Base-by-base conservation (phyloP, 92 coral and sea anemone species). In the Palythoa grandiflora region DNA sequence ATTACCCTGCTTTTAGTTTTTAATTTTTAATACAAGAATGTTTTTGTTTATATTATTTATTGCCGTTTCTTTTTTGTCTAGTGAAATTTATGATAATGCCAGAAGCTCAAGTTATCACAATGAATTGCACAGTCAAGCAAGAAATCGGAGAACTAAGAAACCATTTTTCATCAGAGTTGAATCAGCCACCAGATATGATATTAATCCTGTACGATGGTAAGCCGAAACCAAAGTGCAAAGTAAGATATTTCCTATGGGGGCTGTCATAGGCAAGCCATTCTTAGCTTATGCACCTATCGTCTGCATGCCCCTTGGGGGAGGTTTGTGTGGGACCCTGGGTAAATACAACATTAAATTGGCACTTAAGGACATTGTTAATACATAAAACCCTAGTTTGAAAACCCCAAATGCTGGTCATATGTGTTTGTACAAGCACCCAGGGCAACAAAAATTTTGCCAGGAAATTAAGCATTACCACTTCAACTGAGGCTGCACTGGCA, bases 71-170 rank as follows among this genome's bases (percentile, higher is more conserved):
- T 48, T 78, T 77, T 36, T 28, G 80, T 54, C 12, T 78, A 97
- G 99, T 97, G 36, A 95, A 95, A 73, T 93, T 97, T 81, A 92
- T 97, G 85, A 89, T 95, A 35, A 97, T 95, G 98, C 97, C 99
- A 9, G 97, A 97, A 47, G 99, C 98, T 21, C 94, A 93, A 13
- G 94, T 97, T 9, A 70, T 92, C 44, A 68, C 91, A 38, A 86
- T 94, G 92, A 87, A 71, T 10, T 95, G 96, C 86, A 88, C 95
- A 47, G 75, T 87, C 54, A 92, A 88, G 61, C 96, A 95, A 81
- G 72, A 90, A 54, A 89, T 97, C 78, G 88, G 91, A 35, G 94
- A 91, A 68, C 88, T 97, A 38, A 95, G 96, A 88, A 84, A 60
- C 71, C 96, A 92, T 75, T 89, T 97, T 87, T 89, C 99, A 75